phyloP scores from a whole-genome alignment of 2,113 vertebrate species.

The Pithys albifrons region DNA sequence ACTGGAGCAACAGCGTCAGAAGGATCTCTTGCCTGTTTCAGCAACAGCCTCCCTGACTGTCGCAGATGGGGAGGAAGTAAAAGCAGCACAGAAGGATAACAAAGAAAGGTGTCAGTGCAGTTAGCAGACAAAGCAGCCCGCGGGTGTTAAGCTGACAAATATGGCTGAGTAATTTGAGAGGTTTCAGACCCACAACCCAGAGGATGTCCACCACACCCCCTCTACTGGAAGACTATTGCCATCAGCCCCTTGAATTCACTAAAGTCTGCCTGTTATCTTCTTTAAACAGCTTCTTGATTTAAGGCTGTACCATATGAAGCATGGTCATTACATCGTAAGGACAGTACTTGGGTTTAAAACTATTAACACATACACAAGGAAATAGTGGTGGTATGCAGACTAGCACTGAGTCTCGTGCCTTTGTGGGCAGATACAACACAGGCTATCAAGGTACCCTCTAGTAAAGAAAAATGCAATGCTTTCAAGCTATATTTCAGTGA shows the following conservation, averaged over 20 bases:
- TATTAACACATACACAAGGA: background rate
- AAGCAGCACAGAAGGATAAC: background rate
- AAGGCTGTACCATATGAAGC: background rate
- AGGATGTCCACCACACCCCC: constrained; percentile 73
- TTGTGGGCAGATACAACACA: background rate
- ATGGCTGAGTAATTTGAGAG: constrained; percentile 80
- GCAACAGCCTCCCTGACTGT: background rate
- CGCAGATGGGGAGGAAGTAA: background rate
- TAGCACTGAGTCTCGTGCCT: background rate
- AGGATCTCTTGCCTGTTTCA: background rate
- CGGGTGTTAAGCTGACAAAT: constrained; percentile 82
- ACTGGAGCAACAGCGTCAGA: background rate
- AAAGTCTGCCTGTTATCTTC: background rate
- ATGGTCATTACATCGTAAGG: background rate
- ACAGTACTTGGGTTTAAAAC: background rate
- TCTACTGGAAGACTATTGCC: constrained; percentile 72
- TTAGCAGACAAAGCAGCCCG: constrained; percentile 54
- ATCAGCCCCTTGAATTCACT: background rate
- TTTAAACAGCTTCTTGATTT: background rate
- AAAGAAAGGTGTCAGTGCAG: constrained; percentile 26
- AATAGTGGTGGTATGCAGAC: background rate
- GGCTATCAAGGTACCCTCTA: background rate
- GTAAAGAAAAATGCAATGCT: background rate
- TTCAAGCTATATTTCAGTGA: background rate
- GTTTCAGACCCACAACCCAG: constrained; percentile 69